A percentile compares a stretch with the other conserved stretches of the same genome.
Evolutionary conservation across 2,888 invertebrate genomes (phyloP).

Genomic region (Sisyra terminalis): DNA sequence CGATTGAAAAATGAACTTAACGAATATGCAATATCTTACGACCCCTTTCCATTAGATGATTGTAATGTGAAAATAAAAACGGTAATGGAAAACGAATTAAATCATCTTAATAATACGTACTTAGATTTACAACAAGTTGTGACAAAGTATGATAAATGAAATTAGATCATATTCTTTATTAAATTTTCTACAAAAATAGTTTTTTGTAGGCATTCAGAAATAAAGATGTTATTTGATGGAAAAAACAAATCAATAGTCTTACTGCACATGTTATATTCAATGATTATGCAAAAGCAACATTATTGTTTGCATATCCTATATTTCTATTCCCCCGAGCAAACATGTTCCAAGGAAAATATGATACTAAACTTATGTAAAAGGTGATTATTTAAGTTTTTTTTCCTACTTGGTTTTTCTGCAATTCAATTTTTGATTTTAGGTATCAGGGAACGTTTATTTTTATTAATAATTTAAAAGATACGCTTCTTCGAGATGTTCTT

Average conservation of each 20-base stretch:
- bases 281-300: neutral
- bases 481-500: no score
- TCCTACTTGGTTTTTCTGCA: no score
- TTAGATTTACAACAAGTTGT: neutral
- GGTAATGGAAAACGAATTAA: slow-evolving; percentile 11
- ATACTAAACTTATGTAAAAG: no score
- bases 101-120: slow-evolving; percentile 1
- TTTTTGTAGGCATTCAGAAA: slow-evolving; percentile 11
- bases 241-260: slow-evolving; percentile 16
- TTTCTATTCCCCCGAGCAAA: no score
- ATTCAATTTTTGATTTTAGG: no score
- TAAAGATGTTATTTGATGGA: slow-evolving; percentile 16
- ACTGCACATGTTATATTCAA: slow-evolving; percentile 17
- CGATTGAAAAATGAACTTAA: slow-evolving; percentile 21
- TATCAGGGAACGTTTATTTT: no score
- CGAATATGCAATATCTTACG: slow-evolving; percentile 15
- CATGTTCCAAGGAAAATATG: no score
- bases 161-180: no score
- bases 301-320: no score
- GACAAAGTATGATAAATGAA: neutral
- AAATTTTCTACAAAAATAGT: neutral
- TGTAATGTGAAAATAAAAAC: slow-evolving; percentile 15
- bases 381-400: no score
- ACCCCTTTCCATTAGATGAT: slow-evolving; percentile 13
- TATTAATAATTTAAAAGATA: no score